Percentiles rank a stretch among this genome's conserved stretches.
phyloP scores from a whole-genome alignment of 2,888 invertebrate genomes.

The Eristalinus aeneus region DNA sequence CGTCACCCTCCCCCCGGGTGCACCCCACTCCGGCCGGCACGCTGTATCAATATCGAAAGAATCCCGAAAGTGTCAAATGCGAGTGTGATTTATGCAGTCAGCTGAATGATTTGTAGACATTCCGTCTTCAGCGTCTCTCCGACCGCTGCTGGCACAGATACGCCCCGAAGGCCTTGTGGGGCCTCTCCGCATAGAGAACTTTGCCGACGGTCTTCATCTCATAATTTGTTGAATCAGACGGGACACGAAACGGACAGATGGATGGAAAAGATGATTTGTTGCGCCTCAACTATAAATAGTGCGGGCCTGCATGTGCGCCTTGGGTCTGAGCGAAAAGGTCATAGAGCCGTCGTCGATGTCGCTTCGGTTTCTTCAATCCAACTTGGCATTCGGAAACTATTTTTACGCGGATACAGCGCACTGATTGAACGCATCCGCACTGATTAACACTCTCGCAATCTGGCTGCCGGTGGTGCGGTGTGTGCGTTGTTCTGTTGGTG shows the following conservation, averaged over 20 bases:
- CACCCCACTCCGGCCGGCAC: neutral
- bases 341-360: conserved; percentile 53
- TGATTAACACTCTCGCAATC: conserved; percentile 5
- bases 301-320: neutral
- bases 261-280: conserved; percentile 68
- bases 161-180: conserved; percentile 40
- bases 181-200: neutral
- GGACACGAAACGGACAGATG: conserved; percentile 69
- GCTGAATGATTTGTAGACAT: conserved; percentile 79
- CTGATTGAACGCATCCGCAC: conserved; percentile 54
- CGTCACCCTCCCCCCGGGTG: neutral
- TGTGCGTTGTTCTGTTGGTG: conserved; percentile 49
- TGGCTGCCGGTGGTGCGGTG: neutral
- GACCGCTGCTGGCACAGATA: neutral
- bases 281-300: conserved; percentile 58
- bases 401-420: conserved; percentile 39
- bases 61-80: conserved; percentile 79
- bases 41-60: conserved; percentile 68
- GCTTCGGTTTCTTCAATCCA: neutral
- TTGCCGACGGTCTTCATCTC: conserved; percentile 32
- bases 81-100: conserved; percentile 79
- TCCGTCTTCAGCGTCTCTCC: conserved; percentile 74
- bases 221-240: conserved; percentile 68
- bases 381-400: conserved; percentile 56
- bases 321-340: conserved; percentile 38